These are phyloP conservation scores for Aulostomus chinensis DNA, from an alignment of 2,797 vertebrate genomes.

Conservation along the genomic window DNA sequence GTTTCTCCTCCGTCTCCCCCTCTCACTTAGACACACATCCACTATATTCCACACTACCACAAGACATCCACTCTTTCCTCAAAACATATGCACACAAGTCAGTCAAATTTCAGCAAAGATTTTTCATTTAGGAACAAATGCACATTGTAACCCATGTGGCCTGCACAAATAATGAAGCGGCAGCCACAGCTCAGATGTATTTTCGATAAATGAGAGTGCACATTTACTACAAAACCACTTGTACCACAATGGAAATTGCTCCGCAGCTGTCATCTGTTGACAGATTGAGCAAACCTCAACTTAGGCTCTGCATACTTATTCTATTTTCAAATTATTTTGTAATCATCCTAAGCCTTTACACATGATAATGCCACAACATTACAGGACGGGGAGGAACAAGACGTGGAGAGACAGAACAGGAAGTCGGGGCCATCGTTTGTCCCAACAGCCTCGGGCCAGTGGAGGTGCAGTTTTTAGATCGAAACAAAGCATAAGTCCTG, in stretches of 20 bases:
- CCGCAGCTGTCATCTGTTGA: conserved; percentile 79
- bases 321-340: conserved; percentile 83
- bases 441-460: conserved; percentile 18
- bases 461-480: neutral
- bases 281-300: conserved; percentile 79
- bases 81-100: conserved; percentile 66
- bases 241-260: conserved; percentile 80
- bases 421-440: conserved; percentile 33
- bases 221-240: conserved; percentile 81
- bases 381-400: conserved; percentile 26
- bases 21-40: conserved; percentile 1
- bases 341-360: conserved; percentile 76
- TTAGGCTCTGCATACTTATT: conserved; percentile 74
- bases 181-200: conserved; percentile 76
- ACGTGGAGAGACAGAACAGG: conserved; percentile 25
- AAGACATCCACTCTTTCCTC: conserved; percentile 42
- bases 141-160: conserved; percentile 70
- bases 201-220: conserved; percentile 78
- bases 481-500: too few relatives aligned
- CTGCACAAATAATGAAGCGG: conserved; percentile 71
- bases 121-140: conserved; percentile 74
- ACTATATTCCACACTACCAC: conserved; percentile 27
- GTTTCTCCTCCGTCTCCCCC: conserved; percentile 4
- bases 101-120: conserved; percentile 60
- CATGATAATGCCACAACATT: conserved; percentile 73